A percentile compares a stretch with the other conserved stretches of the same genome.
Conservation (phyloP, 2,113 vertebrate genomes). For the Salvelinus namaycush region DNA sequence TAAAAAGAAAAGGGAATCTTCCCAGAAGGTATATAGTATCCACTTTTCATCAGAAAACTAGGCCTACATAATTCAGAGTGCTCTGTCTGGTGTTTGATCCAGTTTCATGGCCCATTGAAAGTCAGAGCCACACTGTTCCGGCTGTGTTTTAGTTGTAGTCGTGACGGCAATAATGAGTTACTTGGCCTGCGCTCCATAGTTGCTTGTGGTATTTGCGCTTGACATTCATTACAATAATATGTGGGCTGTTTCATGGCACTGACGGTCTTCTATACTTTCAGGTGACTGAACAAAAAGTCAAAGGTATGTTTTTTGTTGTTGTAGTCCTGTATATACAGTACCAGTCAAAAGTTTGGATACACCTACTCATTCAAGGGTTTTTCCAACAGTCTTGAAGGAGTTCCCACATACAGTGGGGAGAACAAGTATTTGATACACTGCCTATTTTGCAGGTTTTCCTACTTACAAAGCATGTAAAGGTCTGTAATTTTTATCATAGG, state of each 20-base stretch:
- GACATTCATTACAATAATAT: too few species aligned
- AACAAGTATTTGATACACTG: too few species aligned
- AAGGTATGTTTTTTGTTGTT: constrained; percentile 80
- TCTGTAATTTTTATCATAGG: too few species aligned
- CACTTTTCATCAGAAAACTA: neutral
- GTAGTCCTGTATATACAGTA: too few species aligned
- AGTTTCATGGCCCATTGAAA: neutral
- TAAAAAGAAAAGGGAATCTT: constrained; percentile 96
- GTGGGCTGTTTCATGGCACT: neutral
- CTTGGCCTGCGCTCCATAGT: neutral
- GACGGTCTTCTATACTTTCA: constrained; percentile 72
- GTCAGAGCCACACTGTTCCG: neutral
- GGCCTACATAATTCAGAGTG: neutral
- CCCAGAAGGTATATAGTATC: constrained; percentile 85
- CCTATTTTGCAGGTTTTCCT: too few species aligned
- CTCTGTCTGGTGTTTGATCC: neutral
- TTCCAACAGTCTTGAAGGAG: too few species aligned
- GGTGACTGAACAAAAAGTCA: constrained; percentile 98
- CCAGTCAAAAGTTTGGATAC: too few species aligned
- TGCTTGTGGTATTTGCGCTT: too few species aligned
- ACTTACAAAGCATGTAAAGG: too few species aligned
- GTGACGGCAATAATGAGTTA: neutral
- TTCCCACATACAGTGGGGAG: too few species aligned
- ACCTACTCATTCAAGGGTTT: too few species aligned
- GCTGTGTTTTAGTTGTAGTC: neutral